These are phyloP conservation scores for Anthoscopus minutus DNA, from an alignment of 2,113 vertebrate genomes.

Conservation along the genomic window DNA sequence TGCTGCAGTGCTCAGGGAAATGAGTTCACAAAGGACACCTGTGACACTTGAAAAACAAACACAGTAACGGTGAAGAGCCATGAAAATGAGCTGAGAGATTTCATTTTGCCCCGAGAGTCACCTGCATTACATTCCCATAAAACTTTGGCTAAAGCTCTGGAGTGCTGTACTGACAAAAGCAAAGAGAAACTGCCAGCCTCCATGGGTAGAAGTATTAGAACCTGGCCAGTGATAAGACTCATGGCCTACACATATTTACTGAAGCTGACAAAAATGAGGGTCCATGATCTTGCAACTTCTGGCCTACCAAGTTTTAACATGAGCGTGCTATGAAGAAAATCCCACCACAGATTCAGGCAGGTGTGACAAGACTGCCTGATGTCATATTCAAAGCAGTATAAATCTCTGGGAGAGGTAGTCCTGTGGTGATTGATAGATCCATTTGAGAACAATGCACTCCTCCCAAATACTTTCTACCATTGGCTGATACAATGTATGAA, in stretches of 20 bases:
- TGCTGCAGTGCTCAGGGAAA: neutral
- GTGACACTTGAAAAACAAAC: rapidly evolving
- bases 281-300: neutral
- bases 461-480: neutral
- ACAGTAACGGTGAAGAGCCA: neutral
- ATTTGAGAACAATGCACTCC: neutral
- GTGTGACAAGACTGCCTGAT: neutral
- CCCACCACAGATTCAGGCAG: neutral
- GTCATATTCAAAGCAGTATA: neutral
- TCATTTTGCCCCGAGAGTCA: neutral
- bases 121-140: neutral
- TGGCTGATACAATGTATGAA: neutral
- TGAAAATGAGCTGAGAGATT: neutral
- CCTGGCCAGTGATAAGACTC: neutral
- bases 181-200: neutral
- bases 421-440: neutral
- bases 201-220: neutral
- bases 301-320: neutral
- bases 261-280: neutral
- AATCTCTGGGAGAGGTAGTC: neutral
- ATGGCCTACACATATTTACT: neutral
- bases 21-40: neutral
- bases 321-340: neutral
- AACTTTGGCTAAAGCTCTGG: neutral
- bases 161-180: neutral